Conservation (phyloP, 1,140 invertebrate genomes). For the Maconellicoccus hirsutus region DNA sequence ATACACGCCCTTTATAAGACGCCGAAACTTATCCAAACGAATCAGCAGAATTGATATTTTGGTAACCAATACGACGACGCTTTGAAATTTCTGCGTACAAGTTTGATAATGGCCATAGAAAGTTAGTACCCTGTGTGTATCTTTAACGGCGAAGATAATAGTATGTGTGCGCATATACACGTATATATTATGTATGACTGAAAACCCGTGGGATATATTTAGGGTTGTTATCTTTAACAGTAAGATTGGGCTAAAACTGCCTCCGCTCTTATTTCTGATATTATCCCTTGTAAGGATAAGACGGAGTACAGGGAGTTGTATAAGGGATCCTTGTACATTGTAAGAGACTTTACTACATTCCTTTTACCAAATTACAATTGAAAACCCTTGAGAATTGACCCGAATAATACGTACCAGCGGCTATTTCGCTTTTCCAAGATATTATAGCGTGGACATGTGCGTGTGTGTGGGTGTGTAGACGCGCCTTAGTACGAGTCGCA, state of each 20-base stretch:
- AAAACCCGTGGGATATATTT: constrained; percentile 17
- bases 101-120: constrained; percentile 3
- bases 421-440: background rate
- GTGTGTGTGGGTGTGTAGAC: too few relatives aligned
- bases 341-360: constrained; percentile 17
- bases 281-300: constrained; percentile 5
- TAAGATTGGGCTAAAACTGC: constrained; percentile 15
- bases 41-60: background rate
- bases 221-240: constrained; percentile 13
- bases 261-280: background rate
- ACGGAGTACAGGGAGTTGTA: background rate
- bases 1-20: too few relatives aligned
- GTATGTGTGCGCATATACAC: background rate
- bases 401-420: background rate
- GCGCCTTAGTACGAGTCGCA: too few relatives aligned
- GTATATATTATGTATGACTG: constrained; percentile 7
- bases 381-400: constrained; percentile 19
- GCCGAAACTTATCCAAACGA: background rate
- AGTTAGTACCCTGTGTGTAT: background rate
- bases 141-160: background rate
- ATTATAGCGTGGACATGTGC: background rate
- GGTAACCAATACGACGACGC: background rate
- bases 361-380: constrained; percentile 9
- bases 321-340: constrained; percentile 1
- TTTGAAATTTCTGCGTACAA: background rate